Base-by-base conservation (phyloP, 2,797 vertebrate genomes). In the Myotis daubentonii region DNA sequence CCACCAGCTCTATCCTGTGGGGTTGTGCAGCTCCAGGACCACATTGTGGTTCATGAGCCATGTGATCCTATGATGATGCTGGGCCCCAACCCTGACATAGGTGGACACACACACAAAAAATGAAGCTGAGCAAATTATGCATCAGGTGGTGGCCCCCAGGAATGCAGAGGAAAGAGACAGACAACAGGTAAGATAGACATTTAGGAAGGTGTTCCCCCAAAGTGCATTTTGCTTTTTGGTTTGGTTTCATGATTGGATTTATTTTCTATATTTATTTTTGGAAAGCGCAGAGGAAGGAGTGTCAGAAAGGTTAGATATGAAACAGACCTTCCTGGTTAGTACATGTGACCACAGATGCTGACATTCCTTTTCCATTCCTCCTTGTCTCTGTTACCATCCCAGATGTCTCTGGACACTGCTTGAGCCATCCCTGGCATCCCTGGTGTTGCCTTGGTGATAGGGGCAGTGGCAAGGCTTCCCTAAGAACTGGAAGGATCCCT, bases 181-280 rank as follows among this genome's bases (percentile, higher is more conserved):
- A 66, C 65, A 28, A 8, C 7, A 15, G 8, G 5, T 8, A 25
- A 75, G 80, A 38, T 20, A 66, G 82, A 60, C 81, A 3, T 78
- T 75, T 75, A 25, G 82, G 55, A 87, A 36, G 36, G n/a, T 22
- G 20, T 65, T 53, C n/a, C 11, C n/a, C 68, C 57, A 23, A 55
- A 82, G 55, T 84, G 13, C 11, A 10, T 86, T 84, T 84, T 36
- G 8, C 23, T 30, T 65, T 96, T 78, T 76, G 74, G 51, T 66
- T 94, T 93, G 47, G 38, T 83, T 91, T 91, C 66, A 30, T 30
- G 36, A 74, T 74, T 71, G 30, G 2, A 15, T 81, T 83, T 86
- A 44, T 68, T 8, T 57, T 36, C 76, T 57, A 13, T 81, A 88
- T 85, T 97, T 55, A 44, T 47, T 51, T 90, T 70, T 95, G 65